A percentile compares a stretch with the other conserved stretches of the same genome.
phyloP scores from a whole-genome alignment of 2,888 invertebrate genomes.

The Trachelus iudaicus region DNA sequence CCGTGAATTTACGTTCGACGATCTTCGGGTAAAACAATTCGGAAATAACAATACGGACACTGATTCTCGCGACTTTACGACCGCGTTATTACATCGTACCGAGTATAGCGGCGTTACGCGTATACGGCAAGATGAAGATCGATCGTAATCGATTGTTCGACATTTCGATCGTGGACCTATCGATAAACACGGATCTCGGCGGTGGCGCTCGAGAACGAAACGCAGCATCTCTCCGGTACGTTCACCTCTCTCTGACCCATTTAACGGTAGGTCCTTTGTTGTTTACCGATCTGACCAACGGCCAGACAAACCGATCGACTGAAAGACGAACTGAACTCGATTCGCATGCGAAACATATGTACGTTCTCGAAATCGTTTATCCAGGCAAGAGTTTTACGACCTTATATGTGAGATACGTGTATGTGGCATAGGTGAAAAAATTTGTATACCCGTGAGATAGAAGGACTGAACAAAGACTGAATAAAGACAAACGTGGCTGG shows the following conservation, averaged over 20 bases:
- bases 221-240: constrained; percentile 49
- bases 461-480: neutral
- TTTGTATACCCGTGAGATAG: neutral
- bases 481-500: neutral
- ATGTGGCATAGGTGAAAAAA: neutral
- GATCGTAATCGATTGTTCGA: constrained; percentile 10
- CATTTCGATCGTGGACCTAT: constrained; percentile 27
- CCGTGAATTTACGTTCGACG: neutral
- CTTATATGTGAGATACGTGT: neutral
- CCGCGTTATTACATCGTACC: neutral
- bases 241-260: constrained; percentile 45
- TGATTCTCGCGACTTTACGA: neutral
- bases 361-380: neutral
- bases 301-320: neutral
- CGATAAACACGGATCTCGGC: constrained; percentile 32
- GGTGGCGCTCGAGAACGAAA: constrained; percentile 25
- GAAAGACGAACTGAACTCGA: neutral
- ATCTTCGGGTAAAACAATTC: neutral
- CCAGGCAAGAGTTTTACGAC: neutral
- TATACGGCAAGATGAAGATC: neutral
- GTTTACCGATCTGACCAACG: neutral
- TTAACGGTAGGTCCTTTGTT: neutral
- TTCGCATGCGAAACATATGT: neutral
- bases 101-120: neutral
- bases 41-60: neutral